Base-by-base conservation (phyloP, 2,888 invertebrate genomes). In the Lepidocyrtoides sp. region DNA sequence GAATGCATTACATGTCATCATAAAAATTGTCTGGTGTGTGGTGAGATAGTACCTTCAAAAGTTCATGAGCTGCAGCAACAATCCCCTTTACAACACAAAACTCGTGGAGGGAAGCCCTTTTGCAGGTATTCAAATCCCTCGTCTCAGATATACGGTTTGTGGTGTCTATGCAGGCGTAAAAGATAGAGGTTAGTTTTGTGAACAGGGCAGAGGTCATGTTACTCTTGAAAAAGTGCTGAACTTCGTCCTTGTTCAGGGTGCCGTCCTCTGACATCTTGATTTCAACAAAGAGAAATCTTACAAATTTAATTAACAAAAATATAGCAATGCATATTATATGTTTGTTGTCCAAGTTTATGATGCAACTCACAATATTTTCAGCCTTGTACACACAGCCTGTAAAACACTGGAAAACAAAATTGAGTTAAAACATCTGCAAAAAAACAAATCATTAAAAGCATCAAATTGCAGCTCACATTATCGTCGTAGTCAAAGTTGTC, bases 301-400 rank as follows among this genome's bases (percentile, higher is more conserved):
- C n/a, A n/a, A n/a, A n/a, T n/a, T n/a, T n/a, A n/a, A n/a, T n/a
- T 23, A 60, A 5, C 5, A 41, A 41, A 41, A 41, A 41, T 41
- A 7, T n/a, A n/a, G n/a, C 41, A 41, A 10, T 41, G 41, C 41
- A 7, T 41, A 41, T 41, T 41, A 41, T 4, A 10, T 41, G 41
- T 41, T 7, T 14, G n/a, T 57, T 5, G n/a, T 17, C 5, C 14
- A 14, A 4, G n/a, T 57, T 5, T 14, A 14, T 66, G 10, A 44
- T 8, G 1, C 12, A 75, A 29, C 51, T 48, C 51, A 77, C 77
- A 77, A 77, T 48, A 8, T 29, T 77, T 36, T 77, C 77, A 14
- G 77, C 77, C n/a, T 77, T 48, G 77, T 77, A 77, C 1, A 77
- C 77, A 32, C 77, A 77, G n/a, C 36, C 14, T 7, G 77, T 77